phyloP scores from a whole-genome alignment of 2,113 vertebrate genomes.

The Erythrolamprus reginae region DNA sequence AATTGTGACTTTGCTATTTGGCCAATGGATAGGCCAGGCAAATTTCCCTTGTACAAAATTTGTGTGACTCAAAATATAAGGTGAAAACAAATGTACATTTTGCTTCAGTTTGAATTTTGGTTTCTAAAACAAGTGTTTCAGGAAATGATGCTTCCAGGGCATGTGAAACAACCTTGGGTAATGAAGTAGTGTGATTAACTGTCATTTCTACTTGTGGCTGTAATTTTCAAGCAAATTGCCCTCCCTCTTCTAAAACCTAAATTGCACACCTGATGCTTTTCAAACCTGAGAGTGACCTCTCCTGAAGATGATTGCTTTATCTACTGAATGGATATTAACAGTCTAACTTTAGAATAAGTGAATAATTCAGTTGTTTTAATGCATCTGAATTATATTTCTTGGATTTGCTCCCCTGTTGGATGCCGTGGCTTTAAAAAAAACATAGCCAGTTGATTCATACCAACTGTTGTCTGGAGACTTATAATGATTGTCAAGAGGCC shows the following conservation, averaged over 20 bases:
- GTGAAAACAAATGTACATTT: constrained; percentile 30
- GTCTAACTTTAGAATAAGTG: background rate
- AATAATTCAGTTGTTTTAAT: constrained; percentile 1
- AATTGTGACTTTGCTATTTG: background rate
- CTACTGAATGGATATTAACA: background rate
- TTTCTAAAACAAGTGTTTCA: constrained; percentile 25
- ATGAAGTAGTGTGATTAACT: constrained; percentile 34
- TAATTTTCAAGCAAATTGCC: constrained; percentile 31
- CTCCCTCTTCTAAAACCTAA: constrained; percentile 37
- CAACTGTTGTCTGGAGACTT: background rate
- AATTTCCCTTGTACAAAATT: background rate
- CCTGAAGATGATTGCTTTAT: background rate
- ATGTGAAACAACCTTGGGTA: constrained; percentile 19
- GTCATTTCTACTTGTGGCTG: constrained; percentile 31
- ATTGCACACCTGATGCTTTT: constrained; percentile 16
- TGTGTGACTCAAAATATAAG: constrained; percentile 1
- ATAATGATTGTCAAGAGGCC: background rate
- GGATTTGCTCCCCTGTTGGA: background rate
- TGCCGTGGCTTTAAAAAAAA: background rate
- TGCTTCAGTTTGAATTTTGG: constrained; percentile 28
- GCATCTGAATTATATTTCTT: background rate
- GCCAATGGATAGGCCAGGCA: background rate
- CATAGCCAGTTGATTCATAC: background rate
- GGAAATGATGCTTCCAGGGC: constrained; percentile 32
- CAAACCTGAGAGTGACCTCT: background rate